Evolutionary conservation across 2,888 invertebrate species (phyloP).

Genomic region (Lasioglossum lativentre): DNA sequence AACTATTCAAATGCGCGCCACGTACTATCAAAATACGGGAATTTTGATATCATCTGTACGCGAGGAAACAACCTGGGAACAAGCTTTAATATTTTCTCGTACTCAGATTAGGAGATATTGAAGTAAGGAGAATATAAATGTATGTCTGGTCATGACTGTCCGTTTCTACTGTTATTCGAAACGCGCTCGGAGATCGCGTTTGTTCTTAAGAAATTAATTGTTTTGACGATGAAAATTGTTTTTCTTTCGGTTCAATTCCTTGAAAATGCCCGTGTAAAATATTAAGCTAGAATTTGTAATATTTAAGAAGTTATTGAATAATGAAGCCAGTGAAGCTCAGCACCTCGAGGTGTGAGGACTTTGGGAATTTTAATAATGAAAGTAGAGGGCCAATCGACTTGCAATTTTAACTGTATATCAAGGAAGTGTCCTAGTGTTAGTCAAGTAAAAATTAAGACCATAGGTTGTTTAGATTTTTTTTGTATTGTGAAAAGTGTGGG

Average conservation of each 20-base stretch:
- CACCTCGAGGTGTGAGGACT: background rate
- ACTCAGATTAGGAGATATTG: background rate
- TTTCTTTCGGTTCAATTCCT: too few relatives aligned
- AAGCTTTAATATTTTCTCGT: background rate
- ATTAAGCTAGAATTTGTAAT: background rate
- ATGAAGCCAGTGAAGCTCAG: background rate
- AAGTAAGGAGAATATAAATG: background rate
- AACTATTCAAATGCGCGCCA: background rate
- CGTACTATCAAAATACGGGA: background rate
- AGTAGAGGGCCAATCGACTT: background rate
- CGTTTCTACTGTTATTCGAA: background rate
- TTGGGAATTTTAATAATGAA: background rate
- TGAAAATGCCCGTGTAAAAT: too few relatives aligned
- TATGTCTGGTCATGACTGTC: background rate
- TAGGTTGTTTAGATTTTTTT: background rate
- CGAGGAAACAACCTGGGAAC: background rate
- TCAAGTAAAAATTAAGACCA: background rate
- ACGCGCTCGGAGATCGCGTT: background rate
- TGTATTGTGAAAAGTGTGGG: accelerated
- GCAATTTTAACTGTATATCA: background rate
- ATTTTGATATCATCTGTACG: background rate
- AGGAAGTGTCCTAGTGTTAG: background rate
- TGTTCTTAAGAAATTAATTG: background rate
- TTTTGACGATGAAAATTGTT: too few relatives aligned
- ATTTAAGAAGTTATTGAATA: background rate